Base-by-base conservation (phyloP, 2,888 invertebrate species). In the Sarcophaga subvicina region DNA sequence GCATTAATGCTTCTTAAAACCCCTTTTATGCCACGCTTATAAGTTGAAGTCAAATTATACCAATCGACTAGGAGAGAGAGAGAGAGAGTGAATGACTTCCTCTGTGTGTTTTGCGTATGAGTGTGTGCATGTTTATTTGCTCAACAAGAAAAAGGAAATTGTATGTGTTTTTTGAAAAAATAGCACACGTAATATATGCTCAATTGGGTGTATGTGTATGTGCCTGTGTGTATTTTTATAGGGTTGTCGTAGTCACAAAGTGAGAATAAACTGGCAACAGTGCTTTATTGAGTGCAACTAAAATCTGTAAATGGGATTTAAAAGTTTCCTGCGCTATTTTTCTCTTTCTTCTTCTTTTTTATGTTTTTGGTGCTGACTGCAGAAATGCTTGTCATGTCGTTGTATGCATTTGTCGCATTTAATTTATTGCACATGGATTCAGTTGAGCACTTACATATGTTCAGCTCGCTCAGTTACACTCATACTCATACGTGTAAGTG, bases 21-120 rank as follows among this genome's bases (percentile, higher is more conserved):
- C 37, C 60, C 63, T 0, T 49, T 49, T 49, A 27, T 27, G 27
- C 27, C 0, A 1, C 27, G 37, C 37, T 66, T 78, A 47, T 71
- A 83, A 84, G 49, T 80, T 66, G 12, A 81, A 87, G 78, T 72
- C 67, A 86, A 87, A 87, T 82, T 87, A 84, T 84, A 54, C 84
- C 71, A 75, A 81, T 64, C 80, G 75, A 77, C 76, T 17, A 12
- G 4, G 54, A 4, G 27, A 66, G 49, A 59, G 14, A 59, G 17
- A 12, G 45, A 59, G 20, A 3, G 54, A 17, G 4, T 54, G 54
- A 62, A 20, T 72, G 37, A 69, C 72, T 71, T 72, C 47, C 45
- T 78, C 71, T 62, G 14, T 60, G 64, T 59, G 45, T 79, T 37
- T n/a, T 71, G 54, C 80, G 0, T 27, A 0, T 25, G 3, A 25